Base-by-base conservation (phyloP, 2,797 vertebrate genomes). In the Dallia pectoralis region DNA sequence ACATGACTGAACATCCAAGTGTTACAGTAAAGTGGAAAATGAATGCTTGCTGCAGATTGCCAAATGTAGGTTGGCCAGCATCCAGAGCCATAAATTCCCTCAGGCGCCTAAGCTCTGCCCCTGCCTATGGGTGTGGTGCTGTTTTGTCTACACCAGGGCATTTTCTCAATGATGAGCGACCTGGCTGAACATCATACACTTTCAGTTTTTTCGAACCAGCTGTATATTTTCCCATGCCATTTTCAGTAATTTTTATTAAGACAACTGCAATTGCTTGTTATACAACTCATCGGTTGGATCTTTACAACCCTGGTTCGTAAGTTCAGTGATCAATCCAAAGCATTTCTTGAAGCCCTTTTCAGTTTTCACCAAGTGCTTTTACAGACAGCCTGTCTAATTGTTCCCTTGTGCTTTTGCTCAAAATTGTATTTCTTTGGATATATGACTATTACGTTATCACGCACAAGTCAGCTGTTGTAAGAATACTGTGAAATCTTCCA, bases 81-180 rank as follows among this genome's bases (percentile, higher is more conserved):
- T 32, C 63, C 63, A 33, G 7, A n/a, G 29, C 18, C 30, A 30
- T 65, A 19, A 33, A 16, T 36, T n/a, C 63, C 30, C 30, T n/a
- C 36, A 2, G 63, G 63, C 32, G 6, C 63, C 7, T 18, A 36
- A n/a, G 19, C 18, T 19, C 30, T 33, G 63, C 62, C 71, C 44
- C 30, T 33, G 63, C 62, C 71, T 29, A 27, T 51, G 47, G 71
- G 62, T 49, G 62, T 67, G 73, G 36, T 36, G 66, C 25, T 7
- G 29, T 30, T 63, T 30, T 63, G 61, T 63, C 16, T 32, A 30
- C 29, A 30, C 16, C 61, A 63, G 25, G 7, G 27, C 27, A 62
- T 62, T 62, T 62, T 30, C 12, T 27, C 59, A 30, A 0, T 30
- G 61, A 18, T 16, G 15, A 62, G 12, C 30, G 25, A 27, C 61